Evolutionary conservation across 2,113 vertebrate species (phyloP), one percentile per base, ranked within the genome.

Genomic region (Pandion haliaetus): DNA sequence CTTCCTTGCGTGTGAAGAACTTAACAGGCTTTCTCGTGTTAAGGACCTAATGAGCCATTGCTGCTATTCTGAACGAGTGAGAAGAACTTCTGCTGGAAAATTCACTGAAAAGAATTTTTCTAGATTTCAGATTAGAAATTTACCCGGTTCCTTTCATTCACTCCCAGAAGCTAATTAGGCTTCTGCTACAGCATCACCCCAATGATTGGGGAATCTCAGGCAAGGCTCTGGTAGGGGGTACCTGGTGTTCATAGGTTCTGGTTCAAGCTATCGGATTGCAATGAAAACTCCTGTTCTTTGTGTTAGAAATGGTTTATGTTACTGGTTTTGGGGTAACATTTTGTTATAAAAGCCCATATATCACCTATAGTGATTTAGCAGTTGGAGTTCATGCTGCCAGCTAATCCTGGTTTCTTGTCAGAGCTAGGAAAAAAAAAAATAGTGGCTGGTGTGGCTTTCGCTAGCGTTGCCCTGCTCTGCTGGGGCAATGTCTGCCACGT

Each of bases 181-280:
- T 82, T 58, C 52, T 67, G 40, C 32, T 38, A 44, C 28, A 61
- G 24, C 40, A 8, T 34, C 20, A 49, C 5, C 3, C 16, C 8
- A 65, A 38, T 2, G 5, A 71, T 23, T 0, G 1, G 23, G 14
- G 18, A 19, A 63, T 50, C 36, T 57, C 1, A 2, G 16, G 42
- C 5, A 17, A 61, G 40, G 32, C 11, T 61, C 58, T 38, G 29
- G 29, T 45, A 32, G 82, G 25, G 12, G 1, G 14, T 71, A 5
- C 4, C 21, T 85, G 29, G 11, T 74, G 19, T 69, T 72, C 25
- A 14, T 26, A 55, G 49, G 23, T 36, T 72, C 14, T 71, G 55
- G 17, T 31, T 54, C 14, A 17, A 58, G 59, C 29, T 78, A 4
- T 23, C 12, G 14, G 24, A 16, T 31, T 49, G 45, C 61, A 66